Base-by-base conservation (phyloP, 2,113 vertebrate species). In the Papio anubis region DNA sequence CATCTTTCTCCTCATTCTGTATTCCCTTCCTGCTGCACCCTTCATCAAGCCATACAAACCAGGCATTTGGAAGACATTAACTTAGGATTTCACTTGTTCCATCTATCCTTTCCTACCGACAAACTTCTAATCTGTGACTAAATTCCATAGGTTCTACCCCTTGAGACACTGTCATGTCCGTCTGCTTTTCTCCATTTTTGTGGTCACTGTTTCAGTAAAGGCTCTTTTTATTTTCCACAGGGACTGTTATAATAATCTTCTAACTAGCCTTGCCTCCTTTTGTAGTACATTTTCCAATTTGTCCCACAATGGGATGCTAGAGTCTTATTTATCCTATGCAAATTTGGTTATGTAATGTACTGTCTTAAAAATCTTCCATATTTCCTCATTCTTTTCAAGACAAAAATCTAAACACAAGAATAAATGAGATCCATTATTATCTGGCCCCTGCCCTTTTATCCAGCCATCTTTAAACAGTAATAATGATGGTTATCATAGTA, bases 301-400 rank as follows among this genome's bases (percentile, higher is more conserved):
- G 16, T 20, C 35, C 23, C 57, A 27, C 27, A 40, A 5, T 76
- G 66, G 43, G 14, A 59, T 92, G 27, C 55, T 76, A 50, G 6
- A 6, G 17, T 84, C 68, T 80, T 91, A 76, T 2, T 70, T 88
- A 78, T 10, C 43, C 9, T 2, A 4, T n/a, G 6, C 3, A 90
- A 72, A 94, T 75, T 90, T 59, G 21, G 27, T 66, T 59, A 43
- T 43, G 4, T 35, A 48, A 78, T 75, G 4, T 35, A 8, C 3
- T 82, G 16, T 32, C 16, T 55, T 81, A 52, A 68, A 75, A 68
- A 43, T 73, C 45, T 87, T 84, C 30, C 79, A 52, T 45, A 66
- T 86, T 50, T 91, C 48, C 70, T 87, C 32, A n/a, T 52, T 91
- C 73, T 93, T 93, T 93, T 93, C 59, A 94, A 73, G 21, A 84